Base-by-base conservation (phyloP, 2,888 invertebrate species). In the Ypsolopha scabrella region DNA sequence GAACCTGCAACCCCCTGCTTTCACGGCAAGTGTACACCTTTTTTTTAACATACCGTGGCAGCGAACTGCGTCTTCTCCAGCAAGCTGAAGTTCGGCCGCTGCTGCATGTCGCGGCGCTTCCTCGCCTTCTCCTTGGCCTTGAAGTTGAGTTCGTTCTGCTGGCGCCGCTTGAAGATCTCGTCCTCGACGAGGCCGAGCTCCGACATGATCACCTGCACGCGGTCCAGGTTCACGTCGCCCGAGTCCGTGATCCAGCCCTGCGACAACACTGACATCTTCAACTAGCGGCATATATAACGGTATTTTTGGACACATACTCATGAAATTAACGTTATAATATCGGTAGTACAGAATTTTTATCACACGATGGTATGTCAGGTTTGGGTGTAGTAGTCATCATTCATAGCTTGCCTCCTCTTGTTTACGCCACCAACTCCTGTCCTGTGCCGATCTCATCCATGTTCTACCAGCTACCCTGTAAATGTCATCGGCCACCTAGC, bases 171-270 rank as follows among this genome's bases (percentile, higher is more conserved):
- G 80, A 99, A 99, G 70, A 99, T 99, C 82, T 97, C 94, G 87
- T 99, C 99, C 75, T 99, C 99, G 36, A 92, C 93, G 70, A 93
- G 91, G 0, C 99, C 99, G 48, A 99, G 88, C 70, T 98, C 96
- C 35, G 91, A 90, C 93, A 99, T 92, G 51, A 99, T 98, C 60
- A 98, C 86, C 80, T 99, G 98, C 7, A 99, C 98, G 44, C 98
- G 89, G 62, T 94, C 93, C 54, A 99, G 88, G 72, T 96, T 93
- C 9, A 99, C 98, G 61, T 96, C 93, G 0, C 99, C 99, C 41
- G 95, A 96, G 68, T 98, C 92, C 0, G 99, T 99, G 57, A 99
- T 87, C 87, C 94, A 99, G 13, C 98, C 98, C 94, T 94, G 36
- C 70, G 55, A 41, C 0, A 13, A 24, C 24, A 43, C 46, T 11